phyloP scores from a whole-genome alignment of 1,140 invertebrate species.

The Drosophila oshimai region DNA sequence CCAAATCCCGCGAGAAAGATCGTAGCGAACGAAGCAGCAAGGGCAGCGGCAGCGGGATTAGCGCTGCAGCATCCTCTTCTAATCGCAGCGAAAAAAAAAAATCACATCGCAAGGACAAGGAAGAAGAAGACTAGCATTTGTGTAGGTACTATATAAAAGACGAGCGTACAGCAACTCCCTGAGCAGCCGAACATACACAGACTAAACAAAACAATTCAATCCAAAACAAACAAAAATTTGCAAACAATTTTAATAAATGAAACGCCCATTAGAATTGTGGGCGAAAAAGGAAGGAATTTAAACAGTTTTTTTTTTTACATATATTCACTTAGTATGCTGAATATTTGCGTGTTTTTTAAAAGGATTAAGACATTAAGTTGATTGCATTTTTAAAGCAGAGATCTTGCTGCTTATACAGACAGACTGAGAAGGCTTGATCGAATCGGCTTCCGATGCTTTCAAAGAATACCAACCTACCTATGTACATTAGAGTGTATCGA shows the following conservation, averaged over 20 bases:
- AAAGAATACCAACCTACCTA: too few species aligned
- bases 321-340: slow-evolving; percentile 1
- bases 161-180: slow-evolving; percentile 16
- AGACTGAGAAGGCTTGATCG: too few species aligned
- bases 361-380: too few species aligned
- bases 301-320: not conserved
- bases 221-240: not conserved
- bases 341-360: too few species aligned
- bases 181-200: slow-evolving; percentile 18
- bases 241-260: slow-evolving; percentile 48
- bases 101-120: slow-evolving; percentile 85
- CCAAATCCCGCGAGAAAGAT: slow-evolving; percentile 85
- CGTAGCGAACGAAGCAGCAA: slow-evolving; percentile 84
- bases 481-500: too few species aligned
- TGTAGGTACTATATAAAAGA: slow-evolving; percentile 50
- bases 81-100: slow-evolving; percentile 86
- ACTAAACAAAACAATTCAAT: not conserved
- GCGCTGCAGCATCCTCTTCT: slow-evolving; percentile 37
- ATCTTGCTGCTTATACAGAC: too few species aligned
- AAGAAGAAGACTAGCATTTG: slow-evolving; percentile 84
- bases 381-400: too few species aligned
- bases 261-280: slow-evolving; percentile 3
- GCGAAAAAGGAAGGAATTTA: too few species aligned
- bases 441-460: too few species aligned
- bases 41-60: slow-evolving; percentile 42